Evolutionary conservation across 2,888 invertebrate genomes (phyloP).

Genomic region (Biston stratarius): DNA sequence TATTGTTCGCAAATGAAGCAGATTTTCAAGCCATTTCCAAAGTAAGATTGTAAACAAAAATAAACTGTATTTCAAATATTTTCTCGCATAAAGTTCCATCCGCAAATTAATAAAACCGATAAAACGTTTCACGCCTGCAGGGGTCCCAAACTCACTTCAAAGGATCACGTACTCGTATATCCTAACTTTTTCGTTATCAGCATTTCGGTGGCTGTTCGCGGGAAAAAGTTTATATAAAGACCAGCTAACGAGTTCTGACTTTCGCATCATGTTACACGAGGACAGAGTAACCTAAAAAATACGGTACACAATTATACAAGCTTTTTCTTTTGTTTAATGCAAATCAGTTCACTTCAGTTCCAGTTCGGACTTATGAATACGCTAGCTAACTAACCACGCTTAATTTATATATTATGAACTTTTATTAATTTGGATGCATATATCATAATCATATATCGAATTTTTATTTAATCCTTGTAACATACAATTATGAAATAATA

Average conservation of each 20-base stretch:
- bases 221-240: constrained; percentile 68
- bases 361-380: too few relatives aligned
- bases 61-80: constrained; percentile 21
- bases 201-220: constrained; percentile 52
- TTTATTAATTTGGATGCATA: too few relatives aligned
- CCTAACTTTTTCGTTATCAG: constrained; percentile 67
- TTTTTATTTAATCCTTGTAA: too few relatives aligned
- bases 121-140: constrained; percentile 38
- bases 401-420: too few relatives aligned
- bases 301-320: constrained; percentile 12
- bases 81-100: constrained; percentile 28
- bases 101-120: constrained; percentile 44
- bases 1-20: too few relatives aligned
- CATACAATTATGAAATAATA: too few relatives aligned
- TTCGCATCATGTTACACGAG: constrained; percentile 49
- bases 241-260: constrained; percentile 70
- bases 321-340: neutral
- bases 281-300: constrained; percentile 14
- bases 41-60: neutral
- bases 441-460: too few relatives aligned
- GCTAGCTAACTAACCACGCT: too few relatives aligned
- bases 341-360: too few relatives aligned
- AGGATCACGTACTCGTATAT: constrained; percentile 68
- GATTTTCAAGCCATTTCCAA: neutral
- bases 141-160: constrained; percentile 53